Conservation (phyloP, 1,140 invertebrate genomes). For the Pseudachorutes palmiensis region DNA sequence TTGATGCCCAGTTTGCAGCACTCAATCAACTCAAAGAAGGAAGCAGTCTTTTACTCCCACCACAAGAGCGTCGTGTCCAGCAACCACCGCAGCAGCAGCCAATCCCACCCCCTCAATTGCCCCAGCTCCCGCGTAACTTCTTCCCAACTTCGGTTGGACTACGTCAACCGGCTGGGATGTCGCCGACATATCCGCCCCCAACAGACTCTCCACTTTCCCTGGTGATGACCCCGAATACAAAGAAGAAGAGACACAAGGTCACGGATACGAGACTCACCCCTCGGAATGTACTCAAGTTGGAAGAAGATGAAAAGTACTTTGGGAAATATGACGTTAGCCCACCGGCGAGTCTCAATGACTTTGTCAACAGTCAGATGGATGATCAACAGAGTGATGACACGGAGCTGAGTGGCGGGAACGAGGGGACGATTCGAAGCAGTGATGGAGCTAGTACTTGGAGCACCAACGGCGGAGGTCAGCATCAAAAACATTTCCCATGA, state of each 20-base stretch:
- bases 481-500: neutral
- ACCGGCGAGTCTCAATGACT: slow-evolving; percentile 11
- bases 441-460: neutral
- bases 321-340: slow-evolving; percentile 1
- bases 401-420: slow-evolving; percentile 7
- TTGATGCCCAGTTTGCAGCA: slow-evolving; percentile 11
- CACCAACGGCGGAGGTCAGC: slow-evolving; percentile 7
- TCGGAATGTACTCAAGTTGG: slow-evolving; percentile 2
- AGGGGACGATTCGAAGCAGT: slow-evolving; percentile 3
- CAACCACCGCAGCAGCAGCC: neutral
- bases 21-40: neutral
- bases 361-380: neutral
- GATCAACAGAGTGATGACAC: slow-evolving; percentile 8
- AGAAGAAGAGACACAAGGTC: slow-evolving; percentile 18
- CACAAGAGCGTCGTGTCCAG: neutral
- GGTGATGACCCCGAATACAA: slow-evolving; percentile 14
- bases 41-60: neutral
- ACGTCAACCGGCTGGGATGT: neutral
- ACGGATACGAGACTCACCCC: slow-evolving; percentile 4
- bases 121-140: neutral
- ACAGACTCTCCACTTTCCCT: slow-evolving; percentile 6
- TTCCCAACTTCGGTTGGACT: neutral
- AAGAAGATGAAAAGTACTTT: neutral
- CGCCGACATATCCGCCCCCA: neutral
- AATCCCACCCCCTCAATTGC: slow-evolving; percentile 3